phyloP scores from a whole-genome alignment of 2,888 invertebrate genomes.

The Diaperis boleti region DNA sequence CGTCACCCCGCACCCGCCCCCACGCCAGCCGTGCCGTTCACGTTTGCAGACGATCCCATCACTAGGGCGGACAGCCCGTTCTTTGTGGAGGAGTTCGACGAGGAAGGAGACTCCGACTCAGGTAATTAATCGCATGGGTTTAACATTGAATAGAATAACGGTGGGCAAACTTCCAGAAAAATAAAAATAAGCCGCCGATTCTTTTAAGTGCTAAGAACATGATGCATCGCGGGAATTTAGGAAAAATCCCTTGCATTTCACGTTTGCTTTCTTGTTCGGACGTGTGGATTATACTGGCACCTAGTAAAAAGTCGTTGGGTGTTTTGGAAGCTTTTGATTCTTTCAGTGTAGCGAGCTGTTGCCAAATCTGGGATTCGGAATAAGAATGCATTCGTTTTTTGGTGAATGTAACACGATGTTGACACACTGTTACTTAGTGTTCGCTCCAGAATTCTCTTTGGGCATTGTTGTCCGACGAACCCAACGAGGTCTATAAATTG shows the following conservation, averaged over 20 bases:
- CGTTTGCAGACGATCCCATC: constrained; percentile 78
- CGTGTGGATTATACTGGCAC: too few relatives aligned
- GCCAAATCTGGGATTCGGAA: too few relatives aligned
- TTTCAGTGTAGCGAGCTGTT: too few relatives aligned
- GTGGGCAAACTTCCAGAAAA: constrained; percentile 20
- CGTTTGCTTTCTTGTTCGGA: neutral
- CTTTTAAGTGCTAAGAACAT: neutral
- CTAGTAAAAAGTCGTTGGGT: too few relatives aligned
- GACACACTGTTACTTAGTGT: too few relatives aligned
- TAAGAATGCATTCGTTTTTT: too few relatives aligned
- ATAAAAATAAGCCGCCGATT: neutral
- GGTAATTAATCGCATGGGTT: constrained; percentile 55
- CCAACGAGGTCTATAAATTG: too few relatives aligned
- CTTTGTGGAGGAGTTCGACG: constrained; percentile 68
- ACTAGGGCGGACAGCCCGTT: constrained; percentile 85
- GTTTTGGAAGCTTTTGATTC: too few relatives aligned
- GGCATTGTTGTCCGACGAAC: too few relatives aligned
- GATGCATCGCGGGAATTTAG: neutral
- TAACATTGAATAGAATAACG: constrained; percentile 4
- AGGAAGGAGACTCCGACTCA: constrained; percentile 64
- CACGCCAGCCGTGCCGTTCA: constrained; percentile 78
- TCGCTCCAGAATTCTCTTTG: too few relatives aligned
- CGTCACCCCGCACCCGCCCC: constrained; percentile 72
- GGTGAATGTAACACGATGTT: too few relatives aligned
- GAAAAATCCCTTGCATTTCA: neutral